These are phyloP conservation scores for Tribolium castaneum DNA, from an alignment of 1,140 invertebrate species.

Conservation along the genomic window DNA sequence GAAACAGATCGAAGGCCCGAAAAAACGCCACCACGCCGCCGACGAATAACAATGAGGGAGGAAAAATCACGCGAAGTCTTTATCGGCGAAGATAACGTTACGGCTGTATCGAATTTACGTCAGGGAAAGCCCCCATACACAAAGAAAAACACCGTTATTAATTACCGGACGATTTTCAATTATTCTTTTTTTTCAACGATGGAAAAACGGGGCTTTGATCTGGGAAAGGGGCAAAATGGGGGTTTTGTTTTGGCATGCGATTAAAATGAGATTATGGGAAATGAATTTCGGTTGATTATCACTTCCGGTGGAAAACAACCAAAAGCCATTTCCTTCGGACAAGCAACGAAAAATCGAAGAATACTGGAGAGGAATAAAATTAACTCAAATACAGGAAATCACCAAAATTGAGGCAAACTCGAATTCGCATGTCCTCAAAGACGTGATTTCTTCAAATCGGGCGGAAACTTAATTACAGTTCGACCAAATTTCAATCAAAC, in stretches of 20 bases:
- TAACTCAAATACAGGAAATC: no score
- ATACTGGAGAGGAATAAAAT: no score
- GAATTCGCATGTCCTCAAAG: no score
- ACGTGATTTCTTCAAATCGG: no score
- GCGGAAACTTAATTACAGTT: no score
- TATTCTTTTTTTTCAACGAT: conserved; percentile 11
- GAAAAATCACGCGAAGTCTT: conserved; percentile 46
- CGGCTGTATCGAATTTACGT: conserved; percentile 49
- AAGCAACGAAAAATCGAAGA: conserved; percentile 1
- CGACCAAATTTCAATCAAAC: no score
- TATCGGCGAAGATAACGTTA: conserved; percentile 48
- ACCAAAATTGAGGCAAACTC: no score
- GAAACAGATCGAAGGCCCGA: conserved; percentile 12
- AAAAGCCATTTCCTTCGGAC: background rate
- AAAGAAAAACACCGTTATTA: conserved; percentile 45
- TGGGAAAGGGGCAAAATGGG: background rate
- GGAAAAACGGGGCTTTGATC: conserved; percentile 6
- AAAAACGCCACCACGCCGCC: background rate
- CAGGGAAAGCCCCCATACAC: conserved; percentile 40
- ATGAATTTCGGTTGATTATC: conserved; percentile 26
- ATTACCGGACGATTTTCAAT: conserved; percentile 37
- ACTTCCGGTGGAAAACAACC: conserved; percentile 6
- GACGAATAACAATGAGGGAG: conserved; percentile 27
- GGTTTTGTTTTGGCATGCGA: conserved; percentile 29
- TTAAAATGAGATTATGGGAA: conserved; percentile 28